A percentile compares a stretch with the other conserved stretches of the same genome.
These are phyloP conservation scores for Hydropotes inermis DNA, from an alignment of 2,113 vertebrate genomes.

Conservation along the genomic window DNA sequence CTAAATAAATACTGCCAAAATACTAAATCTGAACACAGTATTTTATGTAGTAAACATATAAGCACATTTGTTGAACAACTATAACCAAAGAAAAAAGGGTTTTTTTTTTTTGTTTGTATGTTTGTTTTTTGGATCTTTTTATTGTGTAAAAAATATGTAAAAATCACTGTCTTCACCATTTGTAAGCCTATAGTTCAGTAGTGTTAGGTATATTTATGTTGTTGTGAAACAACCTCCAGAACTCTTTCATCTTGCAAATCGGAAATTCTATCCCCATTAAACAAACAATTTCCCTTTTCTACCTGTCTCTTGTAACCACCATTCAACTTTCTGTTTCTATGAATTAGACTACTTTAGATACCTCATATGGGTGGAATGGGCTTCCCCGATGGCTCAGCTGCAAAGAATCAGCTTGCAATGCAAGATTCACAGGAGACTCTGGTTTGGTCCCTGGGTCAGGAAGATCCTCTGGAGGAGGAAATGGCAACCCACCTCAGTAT, in stretches of 20 bases:
- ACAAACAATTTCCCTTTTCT: background rate
- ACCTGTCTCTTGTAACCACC: background rate
- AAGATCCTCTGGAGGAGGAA: background rate
- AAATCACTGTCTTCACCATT: background rate
- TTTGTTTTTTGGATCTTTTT: background rate
- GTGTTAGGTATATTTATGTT: background rate
- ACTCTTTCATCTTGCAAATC: background rate
- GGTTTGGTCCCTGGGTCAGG: background rate
- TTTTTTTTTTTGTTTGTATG: too few relatives aligned
- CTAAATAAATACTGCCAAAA: slow-evolving; percentile 1
- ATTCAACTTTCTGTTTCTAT: background rate
- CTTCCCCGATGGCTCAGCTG: background rate
- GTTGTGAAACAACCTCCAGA: background rate
- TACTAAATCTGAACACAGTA: background rate
- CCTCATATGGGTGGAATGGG: background rate
- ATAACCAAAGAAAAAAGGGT: background rate
- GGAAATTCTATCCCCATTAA: background rate
- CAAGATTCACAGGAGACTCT: background rate
- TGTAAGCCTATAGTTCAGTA: background rate
- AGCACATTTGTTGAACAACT: background rate
- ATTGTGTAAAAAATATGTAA: background rate
- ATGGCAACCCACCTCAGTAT: background rate
- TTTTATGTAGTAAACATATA: background rate
- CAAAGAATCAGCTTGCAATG: background rate
- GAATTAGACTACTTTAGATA: background rate